Percentiles rank a stretch among this genome's conserved stretches.
These are phyloP conservation scores for Drosophila truncata DNA, from an alignment of 1,140 invertebrate genomes.

Conservation along the genomic window DNA sequence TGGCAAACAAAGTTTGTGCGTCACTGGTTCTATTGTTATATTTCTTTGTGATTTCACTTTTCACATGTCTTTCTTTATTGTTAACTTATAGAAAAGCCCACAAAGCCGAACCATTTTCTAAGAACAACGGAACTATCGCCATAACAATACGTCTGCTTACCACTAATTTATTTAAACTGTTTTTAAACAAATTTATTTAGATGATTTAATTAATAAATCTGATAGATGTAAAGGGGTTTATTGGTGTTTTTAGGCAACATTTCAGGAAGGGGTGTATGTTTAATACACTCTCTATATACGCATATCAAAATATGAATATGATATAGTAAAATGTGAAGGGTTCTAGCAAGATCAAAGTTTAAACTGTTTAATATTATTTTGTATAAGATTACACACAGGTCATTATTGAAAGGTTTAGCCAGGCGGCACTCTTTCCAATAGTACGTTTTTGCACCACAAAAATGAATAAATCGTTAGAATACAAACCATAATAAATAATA, in stretches of 20 bases:
- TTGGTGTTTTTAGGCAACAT: background rate
- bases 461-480: background rate
- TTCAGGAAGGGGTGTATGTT: background rate
- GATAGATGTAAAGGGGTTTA: background rate
- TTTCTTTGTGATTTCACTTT: slow-evolving; percentile 48
- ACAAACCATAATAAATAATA: background rate
- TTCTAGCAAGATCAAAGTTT: background rate
- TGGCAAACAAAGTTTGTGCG: slow-evolving; percentile 6
- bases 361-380: background rate
- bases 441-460: background rate
- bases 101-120: slow-evolving; percentile 26
- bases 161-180: slow-evolving; percentile 29
- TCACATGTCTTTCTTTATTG: slow-evolving; percentile 22
- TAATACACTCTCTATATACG: background rate
- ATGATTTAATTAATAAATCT: slow-evolving; percentile 22
- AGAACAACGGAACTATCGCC: slow-evolving; percentile 36
- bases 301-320: background rate
- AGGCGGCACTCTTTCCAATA: no score
- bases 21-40: slow-evolving; percentile 13
- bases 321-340: background rate
- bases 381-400: background rate
- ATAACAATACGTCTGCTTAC: slow-evolving; percentile 1
- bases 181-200: background rate
- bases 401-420: no score
- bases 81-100: slow-evolving; percentile 9